A percentile compares a stretch with the other conserved stretches of the same genome.
These are phyloP conservation scores for Chamaea fasciata DNA, from an alignment of 2,113 vertebrate genomes.

Conservation along the genomic window DNA sequence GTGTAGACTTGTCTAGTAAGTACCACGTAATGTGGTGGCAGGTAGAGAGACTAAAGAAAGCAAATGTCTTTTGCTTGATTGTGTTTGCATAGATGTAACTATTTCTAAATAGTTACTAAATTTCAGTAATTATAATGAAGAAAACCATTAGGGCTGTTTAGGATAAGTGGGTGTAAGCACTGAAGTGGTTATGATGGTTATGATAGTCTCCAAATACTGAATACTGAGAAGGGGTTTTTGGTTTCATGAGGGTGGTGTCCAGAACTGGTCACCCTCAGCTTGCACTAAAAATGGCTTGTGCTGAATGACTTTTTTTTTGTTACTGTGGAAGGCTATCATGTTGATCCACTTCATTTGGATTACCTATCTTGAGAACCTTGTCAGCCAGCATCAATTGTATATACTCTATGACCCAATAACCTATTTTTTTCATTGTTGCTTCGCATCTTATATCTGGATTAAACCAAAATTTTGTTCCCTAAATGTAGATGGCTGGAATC, in stretches of 20 bases:
- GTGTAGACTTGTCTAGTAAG: not conserved
- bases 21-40: fast-evolving
- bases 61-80: not conserved
- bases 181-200: not conserved
- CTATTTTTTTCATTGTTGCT: not conserved
- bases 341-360: not conserved
- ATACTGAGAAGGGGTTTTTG: not conserved
- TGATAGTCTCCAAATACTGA: not conserved
- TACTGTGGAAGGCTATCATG: not conserved
- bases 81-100: not conserved
- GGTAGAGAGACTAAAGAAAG: not conserved
- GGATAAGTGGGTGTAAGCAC: fast-evolving
- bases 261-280: not conserved
- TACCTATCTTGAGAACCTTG: not conserved
- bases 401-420: not conserved
- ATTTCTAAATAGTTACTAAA: not conserved
- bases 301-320: not conserved
- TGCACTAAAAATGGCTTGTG: not conserved
- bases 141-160: not conserved
- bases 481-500: not conserved
- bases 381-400: not conserved
- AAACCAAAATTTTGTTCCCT: not conserved
- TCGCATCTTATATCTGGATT: not conserved
- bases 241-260: not conserved
- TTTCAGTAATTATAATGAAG: not conserved